Evolutionary conservation across 2,113 vertebrate species (phyloP).

Genomic region (Sylvietta virens): DNA sequence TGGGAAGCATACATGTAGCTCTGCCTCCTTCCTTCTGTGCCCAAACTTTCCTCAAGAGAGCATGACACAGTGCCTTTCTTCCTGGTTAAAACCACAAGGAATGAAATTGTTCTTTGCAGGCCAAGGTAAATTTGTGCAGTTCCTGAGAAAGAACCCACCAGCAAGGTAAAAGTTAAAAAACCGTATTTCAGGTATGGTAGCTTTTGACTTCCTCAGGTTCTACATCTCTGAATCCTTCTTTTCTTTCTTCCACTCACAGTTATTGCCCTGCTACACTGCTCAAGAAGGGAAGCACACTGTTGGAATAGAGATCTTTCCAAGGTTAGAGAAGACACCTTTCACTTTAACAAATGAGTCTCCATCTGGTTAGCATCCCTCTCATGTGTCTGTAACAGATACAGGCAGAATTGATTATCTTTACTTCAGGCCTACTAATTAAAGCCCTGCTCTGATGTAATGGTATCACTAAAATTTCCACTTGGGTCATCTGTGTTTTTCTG

Average conservation of each 20-base stretch:
- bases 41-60: not conserved
- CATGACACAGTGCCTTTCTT: not conserved
- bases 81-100: not conserved
- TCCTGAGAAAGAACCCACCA: not conserved
- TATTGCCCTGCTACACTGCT: not conserved
- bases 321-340: slow-evolving; percentile 65
- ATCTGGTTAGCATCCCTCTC: slow-evolving; percentile 55
- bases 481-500: slow-evolving; percentile 32
- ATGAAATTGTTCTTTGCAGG: not conserved
- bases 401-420: slow-evolving; percentile 66
- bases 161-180: not conserved
- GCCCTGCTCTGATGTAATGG: slow-evolving; percentile 40
- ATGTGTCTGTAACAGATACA: slow-evolving; percentile 63
- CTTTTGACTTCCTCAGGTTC: not conserved
- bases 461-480: slow-evolving; percentile 49
- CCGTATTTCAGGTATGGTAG: not conserved
- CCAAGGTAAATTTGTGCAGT: not conserved
- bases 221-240: not conserved
- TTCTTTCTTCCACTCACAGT: not conserved
- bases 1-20: not conserved
- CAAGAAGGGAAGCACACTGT: not conserved
- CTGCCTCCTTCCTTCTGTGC: not conserved
- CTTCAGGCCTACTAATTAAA: slow-evolving; percentile 64
- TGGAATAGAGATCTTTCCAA: slow-evolving; percentile 18
- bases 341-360: slow-evolving; percentile 33